phyloP scores from a whole-genome alignment of 2,113 vertebrate genomes.

The Isurus oxyrinchus region DNA sequence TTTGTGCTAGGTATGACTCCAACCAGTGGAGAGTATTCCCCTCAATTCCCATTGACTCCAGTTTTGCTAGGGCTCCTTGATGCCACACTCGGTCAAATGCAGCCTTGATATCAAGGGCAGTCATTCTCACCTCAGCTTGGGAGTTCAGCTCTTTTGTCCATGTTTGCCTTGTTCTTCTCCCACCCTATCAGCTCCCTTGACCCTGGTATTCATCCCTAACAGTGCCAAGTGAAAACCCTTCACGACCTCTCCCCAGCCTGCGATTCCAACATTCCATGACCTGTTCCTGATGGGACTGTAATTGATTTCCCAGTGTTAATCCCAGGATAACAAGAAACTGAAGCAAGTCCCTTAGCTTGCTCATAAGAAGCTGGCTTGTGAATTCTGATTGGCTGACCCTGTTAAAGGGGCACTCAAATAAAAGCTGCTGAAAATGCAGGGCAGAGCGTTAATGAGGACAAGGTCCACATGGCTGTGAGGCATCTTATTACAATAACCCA shows the following conservation, averaged over 20 bases:
- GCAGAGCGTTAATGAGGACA: background rate
- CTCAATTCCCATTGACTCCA: too few relatives aligned
- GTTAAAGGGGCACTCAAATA: background rate
- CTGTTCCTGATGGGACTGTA: background rate
- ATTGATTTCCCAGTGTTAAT: too few relatives aligned
- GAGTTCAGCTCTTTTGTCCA: too few relatives aligned
- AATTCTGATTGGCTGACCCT: background rate
- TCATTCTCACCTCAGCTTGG: too few relatives aligned
- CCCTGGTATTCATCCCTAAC: background rate
- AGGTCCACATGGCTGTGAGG: background rate
- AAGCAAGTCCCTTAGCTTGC: background rate
- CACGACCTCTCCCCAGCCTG: background rate
- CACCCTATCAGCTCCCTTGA: background rate
- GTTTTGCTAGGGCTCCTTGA: too few relatives aligned
- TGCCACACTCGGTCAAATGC: too few relatives aligned
- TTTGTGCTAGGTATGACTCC: too few relatives aligned
- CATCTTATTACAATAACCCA: too few relatives aligned
- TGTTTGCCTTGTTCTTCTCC: background rate
- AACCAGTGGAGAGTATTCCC: too few relatives aligned
- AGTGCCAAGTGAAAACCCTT: background rate
- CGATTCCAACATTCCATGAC: background rate
- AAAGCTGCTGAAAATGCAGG: background rate
- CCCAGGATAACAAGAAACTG: too few relatives aligned
- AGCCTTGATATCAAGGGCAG: too few relatives aligned
- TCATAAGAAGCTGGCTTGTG: background rate